Base-by-base conservation (phyloP, 2,888 invertebrate genomes). In the Synergus laeviventris region DNA sequence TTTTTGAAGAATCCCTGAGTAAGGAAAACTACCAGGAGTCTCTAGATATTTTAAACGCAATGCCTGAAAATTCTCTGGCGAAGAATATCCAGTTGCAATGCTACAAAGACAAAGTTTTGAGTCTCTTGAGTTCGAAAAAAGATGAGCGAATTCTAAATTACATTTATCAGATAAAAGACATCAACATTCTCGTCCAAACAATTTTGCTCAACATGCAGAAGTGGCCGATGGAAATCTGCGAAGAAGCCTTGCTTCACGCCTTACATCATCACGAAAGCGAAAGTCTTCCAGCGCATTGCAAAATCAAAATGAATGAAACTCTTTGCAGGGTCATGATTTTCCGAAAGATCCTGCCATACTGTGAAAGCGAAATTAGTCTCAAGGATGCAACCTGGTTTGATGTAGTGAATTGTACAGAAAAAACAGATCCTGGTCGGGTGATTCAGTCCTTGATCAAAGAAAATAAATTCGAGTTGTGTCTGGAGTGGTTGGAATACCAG, bases 401-500 rank as follows among this genome's bases (percentile, higher is more conserved):
- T 39, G 83, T 89, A 3, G 84, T 85, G 42, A 85, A 87, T 39
- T 86, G 85, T 16, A 87, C 88, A 2, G 86, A 88, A 24, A 88
- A 92, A 76, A 92, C 92, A 76, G 92, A 93, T 84, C 92, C 94
- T 0, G 92, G 92, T 76, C 88, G 89, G 73, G 91, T 94, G 49
- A 92, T 94, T 16, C 92, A 93, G 85, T 89, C 92, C 2, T 89
- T 94, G 12, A 92, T 94, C 87, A 92, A 93, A 75, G 92, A 92
- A 73, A 92, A 93, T 76, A 91, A 94, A 93, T 93, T 93, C 80
- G 93, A 94, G 83, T 86, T 95, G 1, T 94, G 96, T 82, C 91
- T 95, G 66, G 93, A 95, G 79, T 96, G 95, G 94, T 93, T 95
- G 12, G 93, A 94, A 66, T 92, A 94, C 12, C 94, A 95, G 81